These are phyloP conservation scores for Atherix ibis DNA, from an alignment of 2,888 invertebrate species.

Conservation along the genomic window DNA sequence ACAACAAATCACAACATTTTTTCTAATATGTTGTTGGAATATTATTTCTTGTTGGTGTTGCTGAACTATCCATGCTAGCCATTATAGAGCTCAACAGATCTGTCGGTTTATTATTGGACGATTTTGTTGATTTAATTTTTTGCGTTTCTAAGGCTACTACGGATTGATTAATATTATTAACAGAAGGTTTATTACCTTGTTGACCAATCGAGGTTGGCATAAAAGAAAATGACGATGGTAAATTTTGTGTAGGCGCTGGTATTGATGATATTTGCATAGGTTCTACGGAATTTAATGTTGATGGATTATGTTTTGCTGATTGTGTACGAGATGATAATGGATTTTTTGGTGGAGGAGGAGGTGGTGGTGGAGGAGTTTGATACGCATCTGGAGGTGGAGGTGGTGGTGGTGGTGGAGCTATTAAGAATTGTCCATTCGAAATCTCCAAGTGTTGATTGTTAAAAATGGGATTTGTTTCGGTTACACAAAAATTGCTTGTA, in stretches of 20 bases:
- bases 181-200: background rate
- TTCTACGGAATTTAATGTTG: conserved; percentile 1
- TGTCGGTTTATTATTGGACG: no score
- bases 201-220: background rate
- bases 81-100: conserved; percentile 32
- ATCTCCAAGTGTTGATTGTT: no score
- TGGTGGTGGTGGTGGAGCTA: conserved; percentile 9
- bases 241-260: no score
- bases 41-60: conserved; percentile 15
- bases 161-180: conserved; percentile 1
- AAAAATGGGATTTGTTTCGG: no score
- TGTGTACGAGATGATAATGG: conserved; percentile 14
- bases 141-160: conserved; percentile 1
- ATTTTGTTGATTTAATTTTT: conserved; percentile 1
- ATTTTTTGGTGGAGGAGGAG: conserved; percentile 21
- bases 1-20: background rate
- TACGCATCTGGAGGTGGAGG: conserved; percentile 15
- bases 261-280: conserved; percentile 4
- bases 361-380: conserved; percentile 18
- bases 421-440: background rate
- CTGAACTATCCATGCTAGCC: conserved; percentile 29
- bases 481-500: no score
- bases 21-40: conserved; percentile 10
- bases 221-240: background rate
- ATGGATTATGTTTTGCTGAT: no score